phyloP scores from a whole-genome alignment of 2,113 vertebrate species.

The Lepus europaeus region DNA sequence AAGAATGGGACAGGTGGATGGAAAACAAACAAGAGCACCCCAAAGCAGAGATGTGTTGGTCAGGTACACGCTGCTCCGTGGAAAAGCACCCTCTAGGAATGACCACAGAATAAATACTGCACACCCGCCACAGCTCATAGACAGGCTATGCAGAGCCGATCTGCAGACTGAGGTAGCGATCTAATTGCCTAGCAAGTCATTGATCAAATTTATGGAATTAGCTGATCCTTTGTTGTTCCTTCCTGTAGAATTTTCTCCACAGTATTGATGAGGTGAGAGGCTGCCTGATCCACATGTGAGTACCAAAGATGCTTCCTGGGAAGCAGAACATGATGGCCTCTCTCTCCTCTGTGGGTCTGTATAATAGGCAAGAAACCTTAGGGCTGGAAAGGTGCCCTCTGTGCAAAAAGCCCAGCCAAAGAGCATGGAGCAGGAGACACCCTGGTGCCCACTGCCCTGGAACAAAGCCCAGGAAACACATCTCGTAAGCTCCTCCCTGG shows the following conservation, averaged over 20 bases:
- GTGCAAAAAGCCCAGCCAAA: neutral
- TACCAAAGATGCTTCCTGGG: neutral
- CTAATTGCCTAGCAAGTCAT: conserved; percentile 70
- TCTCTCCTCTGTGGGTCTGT: neutral
- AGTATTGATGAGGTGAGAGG: neutral
- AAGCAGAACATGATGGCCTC: neutral
- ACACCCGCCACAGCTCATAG: conserved; percentile 42
- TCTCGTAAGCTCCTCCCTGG: neutral
- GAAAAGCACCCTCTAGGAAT: conserved; percentile 64
- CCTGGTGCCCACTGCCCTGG: too few relatives aligned
- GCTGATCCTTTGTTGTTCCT: neutral
- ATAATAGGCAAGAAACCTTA: neutral
- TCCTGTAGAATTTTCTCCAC: neutral
- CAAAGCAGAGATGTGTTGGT: neutral
- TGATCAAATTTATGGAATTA: conserved; percentile 65
- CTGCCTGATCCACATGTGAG: too few relatives aligned
- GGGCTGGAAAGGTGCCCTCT: neutral
- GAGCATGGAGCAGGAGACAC: neutral
- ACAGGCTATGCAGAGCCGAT: conserved; percentile 41
- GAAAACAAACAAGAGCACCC: neutral
- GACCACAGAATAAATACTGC: conserved; percentile 62
- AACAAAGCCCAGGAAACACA: neutral
- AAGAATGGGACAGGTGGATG: neutral
- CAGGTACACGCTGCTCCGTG: neutral
- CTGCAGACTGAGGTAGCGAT: conserved; percentile 33